phyloP scores from a whole-genome alignment of 2,113 vertebrate species.

The Psilopsiagon aymara region DNA sequence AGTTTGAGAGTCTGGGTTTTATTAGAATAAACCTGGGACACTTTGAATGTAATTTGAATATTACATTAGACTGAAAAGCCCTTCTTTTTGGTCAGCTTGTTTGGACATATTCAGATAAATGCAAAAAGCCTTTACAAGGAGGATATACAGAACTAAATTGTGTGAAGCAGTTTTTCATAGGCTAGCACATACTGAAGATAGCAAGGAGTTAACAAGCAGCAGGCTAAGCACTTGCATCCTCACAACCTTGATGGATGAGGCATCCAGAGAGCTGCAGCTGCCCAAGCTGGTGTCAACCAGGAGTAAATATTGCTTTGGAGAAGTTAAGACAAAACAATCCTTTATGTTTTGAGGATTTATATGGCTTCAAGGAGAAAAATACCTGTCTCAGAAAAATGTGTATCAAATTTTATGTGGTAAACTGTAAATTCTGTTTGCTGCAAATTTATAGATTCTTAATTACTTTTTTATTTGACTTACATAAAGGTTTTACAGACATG shows the following conservation, averaged over 20 bases:
- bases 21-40: not conserved
- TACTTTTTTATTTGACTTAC: not conserved
- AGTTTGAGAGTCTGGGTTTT: not conserved
- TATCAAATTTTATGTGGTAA: not conserved
- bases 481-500: not conserved
- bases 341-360: not conserved
- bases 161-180: not conserved
- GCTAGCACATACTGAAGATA: not conserved
- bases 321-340: not conserved
- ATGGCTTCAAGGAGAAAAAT: not conserved
- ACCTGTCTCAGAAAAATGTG: not conserved
- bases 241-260: not conserved
- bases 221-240: not conserved
- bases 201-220: not conserved
- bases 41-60: not conserved
- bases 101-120: not conserved
- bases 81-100: not conserved
- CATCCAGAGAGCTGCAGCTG: not conserved
- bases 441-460: not conserved
- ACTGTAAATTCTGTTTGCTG: not conserved
- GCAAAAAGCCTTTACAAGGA: not conserved
- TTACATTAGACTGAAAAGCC: not conserved
- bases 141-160: not conserved
- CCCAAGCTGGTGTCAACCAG: not conserved
- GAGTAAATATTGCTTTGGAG: not conserved